Base-by-base conservation (phyloP, 2,113 vertebrate species). In the Panthera tigris region DNA sequence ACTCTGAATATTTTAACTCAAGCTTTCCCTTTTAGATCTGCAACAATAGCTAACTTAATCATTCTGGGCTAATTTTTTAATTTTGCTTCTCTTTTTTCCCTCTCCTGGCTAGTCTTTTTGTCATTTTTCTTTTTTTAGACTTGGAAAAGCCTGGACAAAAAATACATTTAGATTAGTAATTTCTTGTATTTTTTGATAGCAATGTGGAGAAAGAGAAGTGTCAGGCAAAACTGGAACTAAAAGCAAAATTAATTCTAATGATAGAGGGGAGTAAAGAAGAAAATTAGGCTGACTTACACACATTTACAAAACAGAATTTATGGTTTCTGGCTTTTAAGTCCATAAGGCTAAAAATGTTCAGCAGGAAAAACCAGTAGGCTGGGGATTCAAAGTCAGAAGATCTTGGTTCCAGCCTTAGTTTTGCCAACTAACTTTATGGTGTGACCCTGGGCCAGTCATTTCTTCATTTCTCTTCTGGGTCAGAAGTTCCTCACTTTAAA, bases 291-390 rank as follows among this genome's bases (percentile, higher is more conserved):
- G 55, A 92, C 91, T 79, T 48, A 82, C 3, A 79, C 71, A 89
- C 6, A 82, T 16, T 81, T 86, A 27, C 36, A 84, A 94, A 93
- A 93, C 1, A 84, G 25, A 94, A 92, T 61, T 61, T 86, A 36
- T 52, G 41, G 48, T 93, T 81, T 95, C 73, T 91, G 86, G 86
- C 48, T 95, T 82, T 92, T 39, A 89, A 95, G 74, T 87, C 16
- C 31, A 66, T 25, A 33, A 63, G 71, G 27, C 31, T 78, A 55
- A 86, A 93, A 91, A 69, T 48, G 7, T 8, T 63, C 73, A 83
- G 21, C 5, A 73, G 1, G 39, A 76, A 95, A 97, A 96, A 88
- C 23, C 7, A 92, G 39, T 79, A 27, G 27, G 66, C 14, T 41
- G 23, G 50, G 52, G 73, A 68, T 23, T 55, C 1, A 1, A 41